Evolutionary conservation across 2,888 invertebrate genomes (phyloP).

Genomic region (Troides oblongomaculatus): DNA sequence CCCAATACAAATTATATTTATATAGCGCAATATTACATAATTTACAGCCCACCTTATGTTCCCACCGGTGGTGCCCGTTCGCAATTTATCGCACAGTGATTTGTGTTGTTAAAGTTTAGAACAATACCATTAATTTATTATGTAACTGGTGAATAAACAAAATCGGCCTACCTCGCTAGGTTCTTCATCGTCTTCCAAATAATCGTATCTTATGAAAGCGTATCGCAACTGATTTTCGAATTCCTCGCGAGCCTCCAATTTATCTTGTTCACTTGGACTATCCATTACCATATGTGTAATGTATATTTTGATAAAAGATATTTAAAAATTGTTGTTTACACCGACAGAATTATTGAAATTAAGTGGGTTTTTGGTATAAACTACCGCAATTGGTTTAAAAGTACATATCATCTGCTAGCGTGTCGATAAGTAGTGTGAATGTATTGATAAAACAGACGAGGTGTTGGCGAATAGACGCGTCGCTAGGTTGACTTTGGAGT

Average conservation of each 20-base stretch:
- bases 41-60: too few relatives aligned
- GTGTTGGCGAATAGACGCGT: slow-evolving; percentile 38
- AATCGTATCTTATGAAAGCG: slow-evolving; percentile 66
- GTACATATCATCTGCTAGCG: neutral
- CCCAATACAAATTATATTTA: too few relatives aligned
- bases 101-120: too few relatives aligned
- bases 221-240: slow-evolving; percentile 69
- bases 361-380: too few relatives aligned
- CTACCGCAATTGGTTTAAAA: neutral
- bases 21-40: too few relatives aligned
- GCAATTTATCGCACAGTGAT: too few relatives aligned
- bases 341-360: too few relatives aligned
- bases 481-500: slow-evolving; percentile 13
- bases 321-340: too few relatives aligned
- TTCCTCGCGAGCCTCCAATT: slow-evolving; percentile 61
- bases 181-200: slow-evolving; percentile 63
- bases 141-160: too few relatives aligned
- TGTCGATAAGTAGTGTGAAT: slow-evolving; percentile 51
- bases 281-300: slow-evolving; percentile 36
- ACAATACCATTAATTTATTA: too few relatives aligned
- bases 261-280: slow-evolving; percentile 53
- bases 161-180: slow-evolving; percentile 56
- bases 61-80: too few relatives aligned
- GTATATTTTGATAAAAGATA: too few relatives aligned
- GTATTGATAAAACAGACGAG: slow-evolving; percentile 71